Percentiles rank a stretch among this genome's conserved stretches.
These are phyloP conservation scores for Drosophila azteca DNA, from an alignment of 1,140 invertebrate species.

Conservation along the genomic window DNA sequence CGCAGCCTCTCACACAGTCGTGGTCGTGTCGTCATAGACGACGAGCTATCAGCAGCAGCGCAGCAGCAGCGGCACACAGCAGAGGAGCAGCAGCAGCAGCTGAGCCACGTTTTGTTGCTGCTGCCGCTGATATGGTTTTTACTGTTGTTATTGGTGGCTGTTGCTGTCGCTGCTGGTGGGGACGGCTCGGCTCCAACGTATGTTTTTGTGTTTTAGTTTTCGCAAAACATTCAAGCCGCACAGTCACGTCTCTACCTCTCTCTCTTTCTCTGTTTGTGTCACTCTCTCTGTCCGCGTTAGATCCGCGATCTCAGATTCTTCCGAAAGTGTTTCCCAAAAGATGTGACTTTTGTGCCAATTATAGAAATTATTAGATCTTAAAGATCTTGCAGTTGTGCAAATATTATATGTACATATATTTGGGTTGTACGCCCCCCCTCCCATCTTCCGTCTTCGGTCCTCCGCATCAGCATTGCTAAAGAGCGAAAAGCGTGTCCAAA, in stretches of 20 bases:
- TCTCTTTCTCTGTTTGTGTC: background rate
- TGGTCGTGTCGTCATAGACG: slow-evolving; percentile 18
- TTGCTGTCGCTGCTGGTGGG: slow-evolving; percentile 14
- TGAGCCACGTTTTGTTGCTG: slow-evolving; percentile 46
- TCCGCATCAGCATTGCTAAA: too few relatives aligned
- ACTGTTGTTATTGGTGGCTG: slow-evolving; percentile 16
- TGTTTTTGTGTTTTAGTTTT: slow-evolving; percentile 73
- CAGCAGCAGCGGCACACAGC: background rate
- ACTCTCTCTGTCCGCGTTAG: too few relatives aligned
- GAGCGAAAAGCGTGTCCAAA: slow-evolving; percentile 51
- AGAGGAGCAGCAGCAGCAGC: slow-evolving; percentile 8
- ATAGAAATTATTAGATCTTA: slow-evolving; percentile 33
- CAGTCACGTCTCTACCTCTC: slow-evolving; percentile 48
- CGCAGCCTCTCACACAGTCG: slow-evolving; percentile 22
- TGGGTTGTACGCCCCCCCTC: slow-evolving; percentile 21
- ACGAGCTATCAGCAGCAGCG: slow-evolving; percentile 22
- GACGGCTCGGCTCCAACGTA: slow-evolving; percentile 35
- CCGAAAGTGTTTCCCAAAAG: slow-evolving; percentile 17
- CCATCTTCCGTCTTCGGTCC: too few relatives aligned
- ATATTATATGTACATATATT: slow-evolving; percentile 21
- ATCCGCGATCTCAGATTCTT: slow-evolving; percentile 6
- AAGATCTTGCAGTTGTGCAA: slow-evolving; percentile 27
- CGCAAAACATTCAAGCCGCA: slow-evolving; percentile 73
- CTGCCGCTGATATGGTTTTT: slow-evolving; percentile 36
- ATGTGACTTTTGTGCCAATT: slow-evolving; percentile 54